These are phyloP conservation scores for Leucopternis melanops DNA, from an alignment of 2,113 vertebrate species.

Conservation along the genomic window DNA sequence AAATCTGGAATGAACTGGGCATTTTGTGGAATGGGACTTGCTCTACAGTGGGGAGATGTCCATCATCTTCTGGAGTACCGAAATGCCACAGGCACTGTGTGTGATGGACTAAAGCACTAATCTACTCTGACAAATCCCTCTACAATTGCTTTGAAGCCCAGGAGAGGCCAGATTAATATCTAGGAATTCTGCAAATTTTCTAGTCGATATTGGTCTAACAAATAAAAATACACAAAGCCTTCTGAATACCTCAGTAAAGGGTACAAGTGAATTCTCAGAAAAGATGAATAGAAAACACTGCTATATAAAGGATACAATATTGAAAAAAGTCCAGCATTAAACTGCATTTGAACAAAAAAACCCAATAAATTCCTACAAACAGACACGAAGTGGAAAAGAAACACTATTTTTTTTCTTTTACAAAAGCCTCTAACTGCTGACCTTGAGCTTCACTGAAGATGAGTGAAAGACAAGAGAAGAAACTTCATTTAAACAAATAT, in stretches of 20 bases:
- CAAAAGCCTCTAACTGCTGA: not conserved
- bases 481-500: conserved; percentile 41
- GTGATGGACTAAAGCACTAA: not conserved
- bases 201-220: not conserved
- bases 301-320: not conserved
- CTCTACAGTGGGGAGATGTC: not conserved
- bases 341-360: not conserved
- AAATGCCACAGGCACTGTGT: not conserved
- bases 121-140: not conserved
- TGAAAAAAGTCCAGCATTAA: not conserved
- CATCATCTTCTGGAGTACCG: not conserved
- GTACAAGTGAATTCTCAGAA: not conserved
- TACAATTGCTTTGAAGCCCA: not conserved
- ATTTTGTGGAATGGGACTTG: not conserved
- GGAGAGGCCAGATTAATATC: not conserved
- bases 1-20: not conserved
- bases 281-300: not conserved
- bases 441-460: not conserved
- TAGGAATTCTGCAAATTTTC: not conserved
- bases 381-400: not conserved
- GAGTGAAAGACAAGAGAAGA: conserved; percentile 40
- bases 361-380: not conserved
- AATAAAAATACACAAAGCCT: not conserved
- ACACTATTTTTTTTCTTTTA: not conserved
- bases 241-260: not conserved